Conservation (phyloP, 2,888 invertebrate genomes). For the Tetheella fluctuosa region DNA sequence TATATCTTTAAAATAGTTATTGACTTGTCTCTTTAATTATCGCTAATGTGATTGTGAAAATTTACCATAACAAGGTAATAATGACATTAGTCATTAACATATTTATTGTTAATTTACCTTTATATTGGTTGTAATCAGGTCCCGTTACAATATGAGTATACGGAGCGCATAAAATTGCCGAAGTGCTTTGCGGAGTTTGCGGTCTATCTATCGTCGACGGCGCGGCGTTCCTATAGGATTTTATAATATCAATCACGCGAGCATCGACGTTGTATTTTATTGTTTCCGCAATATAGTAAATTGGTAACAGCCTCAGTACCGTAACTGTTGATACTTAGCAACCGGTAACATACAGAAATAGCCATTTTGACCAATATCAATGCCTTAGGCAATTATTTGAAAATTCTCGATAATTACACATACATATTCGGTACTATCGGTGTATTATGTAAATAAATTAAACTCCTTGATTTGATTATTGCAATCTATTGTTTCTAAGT, state of each 20-base stretch:
- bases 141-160: conserved; percentile 33
- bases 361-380: no score
- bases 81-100: conserved; percentile 9
- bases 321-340: not conserved
- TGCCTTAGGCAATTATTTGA: no score
- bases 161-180: conserved; percentile 37
- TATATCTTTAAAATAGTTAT: not conserved
- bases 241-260: conserved; percentile 55
- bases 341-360: no score
- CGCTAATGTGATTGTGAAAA: conserved; percentile 1
- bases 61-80: conserved; percentile 3
- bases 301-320: conserved; percentile 39
- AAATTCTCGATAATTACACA: no score
- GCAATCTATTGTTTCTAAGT: not conserved
- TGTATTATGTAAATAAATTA: no score
- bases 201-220: conserved; percentile 33
- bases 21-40: not conserved
- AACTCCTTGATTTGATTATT: no score
- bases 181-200: conserved; percentile 23
- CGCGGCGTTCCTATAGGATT: conserved; percentile 32
- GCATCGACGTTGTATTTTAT: conserved; percentile 43
- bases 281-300: conserved; percentile 62
- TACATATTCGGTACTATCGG: no score
- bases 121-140: conserved; percentile 28
- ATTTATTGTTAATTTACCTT: conserved; percentile 1